phyloP scores from a whole-genome alignment of 2,797 vertebrate genomes.

The Myioborus melanocephalus region DNA sequence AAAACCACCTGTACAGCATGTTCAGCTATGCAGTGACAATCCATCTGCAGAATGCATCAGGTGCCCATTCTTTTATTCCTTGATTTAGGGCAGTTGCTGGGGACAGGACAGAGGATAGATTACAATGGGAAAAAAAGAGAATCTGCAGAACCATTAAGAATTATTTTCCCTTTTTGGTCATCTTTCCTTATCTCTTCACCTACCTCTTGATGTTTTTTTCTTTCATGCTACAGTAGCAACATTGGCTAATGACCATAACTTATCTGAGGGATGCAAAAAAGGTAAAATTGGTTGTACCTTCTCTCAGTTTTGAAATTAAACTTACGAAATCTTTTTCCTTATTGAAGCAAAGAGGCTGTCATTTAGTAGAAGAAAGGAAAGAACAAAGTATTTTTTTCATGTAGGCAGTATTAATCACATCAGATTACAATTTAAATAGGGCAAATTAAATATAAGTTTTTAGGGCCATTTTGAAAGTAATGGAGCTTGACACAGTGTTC shows the following conservation, averaged over 20 bases:
- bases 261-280: neutral
- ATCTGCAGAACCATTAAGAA: neutral
- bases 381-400: neutral
- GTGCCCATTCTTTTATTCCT: neutral
- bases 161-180: neutral
- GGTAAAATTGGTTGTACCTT: neutral
- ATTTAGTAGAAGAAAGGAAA: neutral
- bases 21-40: neutral
- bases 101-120: neutral
- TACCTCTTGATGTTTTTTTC: neutral
- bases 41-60: constrained; percentile 60
- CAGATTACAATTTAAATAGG: neutral
- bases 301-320: neutral
- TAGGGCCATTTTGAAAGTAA: neutral
- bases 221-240: neutral
- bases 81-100: constrained; percentile 30
- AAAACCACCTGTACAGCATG: constrained; percentile 28
- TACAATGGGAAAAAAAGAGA: neutral
- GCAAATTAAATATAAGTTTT: neutral
- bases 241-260: neutral
- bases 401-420: neutral
- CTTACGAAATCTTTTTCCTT: neutral
- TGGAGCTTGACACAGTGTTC: constrained; percentile 2
- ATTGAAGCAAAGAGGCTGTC: neutral
- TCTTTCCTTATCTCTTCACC: neutral